These are phyloP conservation scores for Cyanoramphus novaezelandiae DNA, from an alignment of 2,113 vertebrate species.

Conservation along the genomic window DNA sequence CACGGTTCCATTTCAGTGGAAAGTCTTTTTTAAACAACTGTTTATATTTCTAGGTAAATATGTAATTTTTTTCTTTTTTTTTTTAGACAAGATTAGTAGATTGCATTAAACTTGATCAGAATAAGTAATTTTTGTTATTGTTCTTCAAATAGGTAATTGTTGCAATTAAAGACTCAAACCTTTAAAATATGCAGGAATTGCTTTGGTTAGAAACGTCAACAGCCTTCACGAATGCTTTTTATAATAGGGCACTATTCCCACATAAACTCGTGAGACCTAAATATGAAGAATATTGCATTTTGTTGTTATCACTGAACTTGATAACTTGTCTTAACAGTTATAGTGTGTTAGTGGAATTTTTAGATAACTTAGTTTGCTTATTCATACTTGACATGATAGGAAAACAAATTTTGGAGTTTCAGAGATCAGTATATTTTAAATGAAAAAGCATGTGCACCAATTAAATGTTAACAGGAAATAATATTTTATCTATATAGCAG, in stretches of 20 bases:
- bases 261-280: constrained; percentile 50
- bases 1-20: constrained; percentile 79
- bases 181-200: constrained; percentile 68
- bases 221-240: constrained; percentile 77
- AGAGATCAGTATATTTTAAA: constrained; percentile 67
- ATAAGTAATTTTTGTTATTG: constrained; percentile 68
- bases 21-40: constrained; percentile 78
- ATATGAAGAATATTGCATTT: constrained; percentile 35
- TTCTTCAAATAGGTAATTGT: constrained; percentile 63
- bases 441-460: constrained; percentile 73
- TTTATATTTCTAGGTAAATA: constrained; percentile 78
- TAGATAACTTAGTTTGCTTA: constrained; percentile 57
- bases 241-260: constrained; percentile 59
- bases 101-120: constrained; percentile 70
- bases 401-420: constrained; percentile 45
- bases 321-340: constrained; percentile 59
- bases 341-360: constrained; percentile 52
- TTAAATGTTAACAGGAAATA: constrained; percentile 77
- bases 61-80: neutral
- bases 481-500: constrained; percentile 68
- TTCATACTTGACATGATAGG: constrained; percentile 53
- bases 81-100: constrained; percentile 62
- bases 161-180: constrained; percentile 62
- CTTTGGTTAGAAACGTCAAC: constrained; percentile 76
- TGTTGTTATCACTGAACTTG: constrained; percentile 53